Evolutionary conservation across 2,797 vertebrate genomes (phyloP), one percentile per base, ranked within the genome.

Genomic region (Acanthornis magna): DNA sequence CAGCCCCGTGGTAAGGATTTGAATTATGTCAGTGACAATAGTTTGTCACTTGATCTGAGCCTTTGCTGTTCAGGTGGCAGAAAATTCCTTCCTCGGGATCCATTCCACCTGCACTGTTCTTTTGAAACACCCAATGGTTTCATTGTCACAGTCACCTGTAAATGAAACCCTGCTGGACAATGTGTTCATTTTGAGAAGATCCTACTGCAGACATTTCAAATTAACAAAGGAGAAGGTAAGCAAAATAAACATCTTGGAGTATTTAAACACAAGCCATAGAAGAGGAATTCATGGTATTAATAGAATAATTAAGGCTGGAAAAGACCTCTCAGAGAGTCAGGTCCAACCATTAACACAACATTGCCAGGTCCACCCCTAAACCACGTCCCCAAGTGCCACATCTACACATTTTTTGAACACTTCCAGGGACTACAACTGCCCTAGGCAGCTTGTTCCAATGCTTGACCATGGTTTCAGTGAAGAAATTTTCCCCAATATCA

Each of bases 391-490:
- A 62, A 1, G 9, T 32, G 9, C 16, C 16, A 76, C 11, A 26
- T 10, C 9, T 9, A 10, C 32, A 29, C 3, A 0, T 29, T 7
- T 40, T 70, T 13, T 57, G 16, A 29, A 30, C 57, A 9, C 5
- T 68, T 62, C 9, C 32, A 50, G 16, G 27, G 34, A 15, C 9
- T 29, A 54, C 26, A 61, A 3, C 22, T 36, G 16, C 27, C 32
- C 34, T 55, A 22, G 25, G 5, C 25, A 81, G 12, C 7, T 9
- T 61, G 18, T 20, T 54, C 16, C 32, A 43, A 7, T 3, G 26
- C 26, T 68, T 42, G 22, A 5, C 6, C 55, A 54, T 0, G 0
- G 5, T 62, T 43, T n/a, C 11, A 70, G 16, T 10, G 22, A 63
- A 38, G 19, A 43, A 55, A 6, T 43, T 29, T 62, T 17, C 16